Base-by-base conservation (phyloP, 1,140 invertebrate species). In the Hyles vespertilio region DNA sequence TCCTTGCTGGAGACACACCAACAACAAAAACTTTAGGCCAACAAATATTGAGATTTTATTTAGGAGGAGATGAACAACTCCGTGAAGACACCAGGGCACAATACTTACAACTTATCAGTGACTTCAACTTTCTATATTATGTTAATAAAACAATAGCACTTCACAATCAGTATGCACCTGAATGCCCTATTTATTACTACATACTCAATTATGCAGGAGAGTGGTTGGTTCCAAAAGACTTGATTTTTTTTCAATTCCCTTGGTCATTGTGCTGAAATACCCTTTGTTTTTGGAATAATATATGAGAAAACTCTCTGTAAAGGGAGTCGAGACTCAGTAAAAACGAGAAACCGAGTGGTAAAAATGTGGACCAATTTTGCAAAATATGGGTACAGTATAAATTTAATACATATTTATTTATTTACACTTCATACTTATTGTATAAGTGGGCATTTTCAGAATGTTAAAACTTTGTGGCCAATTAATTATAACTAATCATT, bases 351-450 rank as follows among this genome's bases (percentile, higher is more conserved):
- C 0, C 77, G 74, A 69, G 67, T 87, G 9, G 51, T 81, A 3
- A 86, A 78, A 66, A 75, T 89, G 74, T 89, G 86, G 86, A 89
- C 84, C 3, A 89, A 89, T 72, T 89, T 89, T 70, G 81, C 86
- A 12, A 87, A 81, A 79, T 81, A 74, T 66, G 75, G 83, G 86
- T 87, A 77, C 70, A 55, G 32, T 47, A 48, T 34, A 49, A 40
- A 45, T 2, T 48, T 2, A 8, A 9, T n/a, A 48, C 46, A n/a
- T 48, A 3, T 48, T 4, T 48, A 10, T 47, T n/a, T 47, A 2
- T 11, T n/a, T 47, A 47, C 46, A 48, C 12, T n/a, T 48, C 8
- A 11, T 48, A 22, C n/a, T 11, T 48, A 48, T 48, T 48, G 5
- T 48, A 48, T 48, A 10, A 48, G 22, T 22, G 22, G 22, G 22